Evolutionary conservation across 30 jellyfish, hydroid and myxozoan species (phyloP).

Genomic region (Turritopsis dohrnii): DNA sequence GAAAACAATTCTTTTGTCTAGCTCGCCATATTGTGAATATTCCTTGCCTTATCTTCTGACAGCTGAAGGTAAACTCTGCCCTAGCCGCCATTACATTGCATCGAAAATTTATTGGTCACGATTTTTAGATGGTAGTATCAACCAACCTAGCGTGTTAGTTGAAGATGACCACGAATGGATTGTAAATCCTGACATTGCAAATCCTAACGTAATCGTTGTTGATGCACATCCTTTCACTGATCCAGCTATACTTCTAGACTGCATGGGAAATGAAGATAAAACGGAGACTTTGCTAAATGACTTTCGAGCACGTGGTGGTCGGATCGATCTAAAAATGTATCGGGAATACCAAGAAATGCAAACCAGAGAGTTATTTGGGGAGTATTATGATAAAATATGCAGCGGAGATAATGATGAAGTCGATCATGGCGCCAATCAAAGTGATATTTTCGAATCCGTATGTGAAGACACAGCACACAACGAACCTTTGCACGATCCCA

Average conservation of each 20-base stretch:
- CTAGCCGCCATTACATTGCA: conserved; percentile 67
- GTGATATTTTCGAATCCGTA: background rate
- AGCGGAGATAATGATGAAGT: conserved; percentile 13
- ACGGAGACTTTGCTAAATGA: conserved; percentile 34
- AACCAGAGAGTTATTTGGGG: conserved; percentile 26
- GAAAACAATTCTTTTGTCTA: conserved; percentile 44
- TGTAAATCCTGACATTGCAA: conserved; percentile 18
- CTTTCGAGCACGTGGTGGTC: conserved; percentile 95
- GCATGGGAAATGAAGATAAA: conserved; percentile 17
- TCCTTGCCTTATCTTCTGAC: conserved; percentile 80
- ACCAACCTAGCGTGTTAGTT: conserved; percentile 5
- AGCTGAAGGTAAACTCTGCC: conserved; percentile 55
- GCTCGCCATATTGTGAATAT: conserved; percentile 82
- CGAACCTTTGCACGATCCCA: conserved; percentile 14
- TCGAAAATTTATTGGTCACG: conserved; percentile 73
- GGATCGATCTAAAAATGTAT: conserved; percentile 65
- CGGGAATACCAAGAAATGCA: conserved; percentile 57
- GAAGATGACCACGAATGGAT: conserved; percentile 50
- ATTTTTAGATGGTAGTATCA: conserved; percentile 35
- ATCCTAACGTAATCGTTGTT: conserved; percentile 49
- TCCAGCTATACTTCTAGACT: conserved; percentile 43
- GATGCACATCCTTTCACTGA: conserved; percentile 80
- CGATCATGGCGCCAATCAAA: conserved; percentile 22
- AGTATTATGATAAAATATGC: background rate
- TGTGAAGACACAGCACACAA: background rate